phyloP scores from a whole-genome alignment of 2,113 vertebrate genomes.

The Thymallus thymallus region DNA sequence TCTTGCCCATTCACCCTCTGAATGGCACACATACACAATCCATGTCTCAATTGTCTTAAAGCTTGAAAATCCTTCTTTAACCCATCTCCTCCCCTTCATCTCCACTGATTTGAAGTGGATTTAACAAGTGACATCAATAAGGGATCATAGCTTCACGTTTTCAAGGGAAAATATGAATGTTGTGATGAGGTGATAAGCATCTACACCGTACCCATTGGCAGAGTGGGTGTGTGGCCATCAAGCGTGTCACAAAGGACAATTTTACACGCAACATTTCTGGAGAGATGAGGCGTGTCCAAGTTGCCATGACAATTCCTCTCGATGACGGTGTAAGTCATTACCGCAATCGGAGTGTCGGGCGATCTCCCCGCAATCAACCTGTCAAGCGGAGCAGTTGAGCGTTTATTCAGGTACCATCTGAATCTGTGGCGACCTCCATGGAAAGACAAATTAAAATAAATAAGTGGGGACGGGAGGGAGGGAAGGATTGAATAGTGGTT shows the following conservation, averaged over 20 bases:
- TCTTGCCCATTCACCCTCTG: too few species aligned
- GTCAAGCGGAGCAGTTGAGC: not conserved
- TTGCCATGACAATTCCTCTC: slow-evolving; percentile 1
- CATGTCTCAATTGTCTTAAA: too few species aligned
- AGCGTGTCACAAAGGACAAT: not conserved
- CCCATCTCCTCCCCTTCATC: too few species aligned
- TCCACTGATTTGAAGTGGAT: too few species aligned
- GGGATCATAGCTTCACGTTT: too few species aligned
- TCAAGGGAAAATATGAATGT: not conserved
- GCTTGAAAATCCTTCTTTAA: too few species aligned
- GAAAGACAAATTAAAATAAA: too few species aligned
- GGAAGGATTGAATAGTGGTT: too few species aligned
- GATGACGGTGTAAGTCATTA: not conserved
- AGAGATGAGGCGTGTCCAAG: not conserved
- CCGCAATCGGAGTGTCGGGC: not conserved
- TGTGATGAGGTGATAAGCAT: not conserved
- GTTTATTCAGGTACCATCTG: not conserved
- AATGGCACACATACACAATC: too few species aligned
- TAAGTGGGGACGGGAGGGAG: too few species aligned
- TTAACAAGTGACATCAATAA: too few species aligned
- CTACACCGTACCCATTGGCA: not conserved
- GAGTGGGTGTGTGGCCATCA: not conserved
- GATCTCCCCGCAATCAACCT: not conserved
- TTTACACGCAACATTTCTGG: not conserved
- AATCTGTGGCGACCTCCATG: too few species aligned